Percentiles rank a stretch among this genome's conserved stretches.
Conservation (phyloP, 2,113 vertebrate genomes). For the Xenus cinereus region DNA sequence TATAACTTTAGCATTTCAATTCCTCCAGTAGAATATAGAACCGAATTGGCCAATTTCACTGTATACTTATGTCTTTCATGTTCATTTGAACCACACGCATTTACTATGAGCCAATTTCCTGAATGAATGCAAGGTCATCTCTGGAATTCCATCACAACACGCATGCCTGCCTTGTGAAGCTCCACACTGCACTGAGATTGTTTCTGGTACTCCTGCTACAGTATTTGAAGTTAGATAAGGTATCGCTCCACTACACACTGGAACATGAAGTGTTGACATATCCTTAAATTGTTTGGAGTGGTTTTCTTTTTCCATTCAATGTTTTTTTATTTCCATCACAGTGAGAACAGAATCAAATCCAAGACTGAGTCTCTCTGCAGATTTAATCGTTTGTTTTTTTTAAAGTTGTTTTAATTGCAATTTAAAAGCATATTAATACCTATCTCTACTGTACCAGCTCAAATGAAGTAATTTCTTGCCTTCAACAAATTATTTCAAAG, state of each 20-base stretch:
- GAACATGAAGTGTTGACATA: not conserved
- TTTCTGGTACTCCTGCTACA: not conserved
- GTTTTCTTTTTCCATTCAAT: not conserved
- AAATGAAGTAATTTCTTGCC: not conserved
- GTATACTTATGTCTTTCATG: not conserved
- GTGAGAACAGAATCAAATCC: not conserved
- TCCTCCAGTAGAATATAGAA: not conserved
- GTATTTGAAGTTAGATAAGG: not conserved
- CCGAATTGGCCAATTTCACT: not conserved
- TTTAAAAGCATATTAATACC: conserved; percentile 19
- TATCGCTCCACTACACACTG: not conserved
- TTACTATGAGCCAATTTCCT: not conserved
- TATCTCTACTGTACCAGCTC: not conserved
- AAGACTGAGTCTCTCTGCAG: not conserved
- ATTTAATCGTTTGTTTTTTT: too few species aligned
- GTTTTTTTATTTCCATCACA: not conserved
- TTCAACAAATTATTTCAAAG: not conserved
- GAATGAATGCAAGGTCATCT: not conserved
- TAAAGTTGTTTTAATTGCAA: not conserved
- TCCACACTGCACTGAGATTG: not conserved
- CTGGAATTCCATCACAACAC: not conserved
- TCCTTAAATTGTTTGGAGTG: not conserved
- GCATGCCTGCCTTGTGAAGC: not conserved
- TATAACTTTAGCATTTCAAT: not conserved
- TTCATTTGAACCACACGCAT: not conserved